Evolutionary conservation across 92 coral and sea anemone genomes (phyloP).

Genomic region (Bergia puertoricense): DNA sequence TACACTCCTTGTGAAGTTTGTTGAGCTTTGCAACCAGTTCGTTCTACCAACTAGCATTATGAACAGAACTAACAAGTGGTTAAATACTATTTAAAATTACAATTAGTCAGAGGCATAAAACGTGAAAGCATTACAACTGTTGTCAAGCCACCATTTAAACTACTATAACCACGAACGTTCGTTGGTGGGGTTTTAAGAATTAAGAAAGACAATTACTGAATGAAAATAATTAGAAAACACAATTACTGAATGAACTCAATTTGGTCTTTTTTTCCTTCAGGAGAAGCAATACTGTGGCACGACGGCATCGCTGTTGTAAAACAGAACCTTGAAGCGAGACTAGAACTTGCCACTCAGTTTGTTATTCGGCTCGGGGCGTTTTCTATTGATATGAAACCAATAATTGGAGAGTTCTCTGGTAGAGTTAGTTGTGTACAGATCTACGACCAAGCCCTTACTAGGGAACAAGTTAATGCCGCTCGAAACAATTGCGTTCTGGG

Average conservation of each 20-base stretch:
- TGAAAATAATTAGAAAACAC: background rate
- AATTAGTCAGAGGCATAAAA: no score
- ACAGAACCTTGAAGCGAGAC: slow-evolving; percentile 31
- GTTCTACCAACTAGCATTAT: no score
- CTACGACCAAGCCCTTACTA: slow-evolving; percentile 56
- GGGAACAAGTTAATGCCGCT: slow-evolving; percentile 59
- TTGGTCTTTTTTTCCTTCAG: background rate
- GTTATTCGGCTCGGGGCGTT: slow-evolving; percentile 68
- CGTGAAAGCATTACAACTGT: no score
- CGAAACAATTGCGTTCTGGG: slow-evolving; percentile 59
- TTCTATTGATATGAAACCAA: slow-evolving; percentile 4
- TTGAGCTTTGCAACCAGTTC: no score
- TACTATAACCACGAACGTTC: no score
- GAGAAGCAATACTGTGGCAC: slow-evolving; percentile 60
- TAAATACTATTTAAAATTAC: no score
- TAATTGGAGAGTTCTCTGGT: slow-evolving; percentile 51
- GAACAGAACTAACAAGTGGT: no score
- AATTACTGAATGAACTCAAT: background rate
- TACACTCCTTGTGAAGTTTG: no score
- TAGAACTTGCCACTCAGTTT: slow-evolving; percentile 61
- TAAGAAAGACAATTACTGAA: background rate
- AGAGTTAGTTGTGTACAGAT: slow-evolving; percentile 67
- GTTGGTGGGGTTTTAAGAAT: no score
- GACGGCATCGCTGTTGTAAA: slow-evolving; percentile 50
- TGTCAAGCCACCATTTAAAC: no score